These are phyloP conservation scores for Apostichopus parvimensis DNA, from an alignment of 35 echinoderm and acorn worm species.

Conservation along the genomic window DNA sequence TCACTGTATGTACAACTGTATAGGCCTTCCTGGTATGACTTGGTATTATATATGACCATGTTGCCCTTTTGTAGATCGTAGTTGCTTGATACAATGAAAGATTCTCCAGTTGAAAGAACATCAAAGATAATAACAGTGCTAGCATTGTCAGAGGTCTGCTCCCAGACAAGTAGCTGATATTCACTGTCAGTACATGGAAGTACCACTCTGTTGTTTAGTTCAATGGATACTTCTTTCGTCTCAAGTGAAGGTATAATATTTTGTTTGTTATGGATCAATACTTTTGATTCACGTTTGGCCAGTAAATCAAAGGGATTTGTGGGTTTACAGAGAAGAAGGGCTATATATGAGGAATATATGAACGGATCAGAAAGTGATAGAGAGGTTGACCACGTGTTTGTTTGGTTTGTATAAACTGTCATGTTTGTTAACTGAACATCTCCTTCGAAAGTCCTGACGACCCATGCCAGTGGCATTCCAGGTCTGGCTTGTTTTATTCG, in stretches of 20 bases:
- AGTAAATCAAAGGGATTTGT: background rate
- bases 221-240: background rate
- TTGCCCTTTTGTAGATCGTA: background rate
- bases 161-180: background rate
- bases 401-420: background rate
- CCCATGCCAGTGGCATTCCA: background rate
- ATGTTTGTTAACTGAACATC: background rate
- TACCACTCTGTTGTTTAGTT: background rate
- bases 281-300: background rate
- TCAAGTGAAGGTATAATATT: background rate
- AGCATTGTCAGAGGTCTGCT: background rate
- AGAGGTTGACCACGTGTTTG: background rate
- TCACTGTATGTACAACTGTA: background rate
- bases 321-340: background rate
- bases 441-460: background rate
- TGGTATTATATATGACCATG: background rate
- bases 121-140: background rate
- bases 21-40: background rate
- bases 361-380: background rate
- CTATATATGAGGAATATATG: background rate
- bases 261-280: conserved; percentile 1
- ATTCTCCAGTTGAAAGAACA: background rate
- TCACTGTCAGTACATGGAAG: background rate
- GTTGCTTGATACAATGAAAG: background rate
- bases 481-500: background rate